Conservation (phyloP, 2,888 invertebrate genomes). For the Acleris sparsana region DNA sequence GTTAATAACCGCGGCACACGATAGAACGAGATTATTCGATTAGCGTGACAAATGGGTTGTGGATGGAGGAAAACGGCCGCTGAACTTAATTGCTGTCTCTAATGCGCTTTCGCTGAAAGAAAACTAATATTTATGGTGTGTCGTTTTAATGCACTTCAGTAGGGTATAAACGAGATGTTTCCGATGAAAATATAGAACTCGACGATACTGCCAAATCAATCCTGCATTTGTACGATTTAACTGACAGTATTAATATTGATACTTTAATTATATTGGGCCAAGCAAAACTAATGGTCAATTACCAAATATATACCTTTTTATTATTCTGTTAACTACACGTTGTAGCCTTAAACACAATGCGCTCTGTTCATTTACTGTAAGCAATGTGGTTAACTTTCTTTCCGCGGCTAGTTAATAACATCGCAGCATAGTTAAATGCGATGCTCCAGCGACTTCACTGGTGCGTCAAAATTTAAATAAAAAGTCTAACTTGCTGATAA, state of each 20-base stretch:
- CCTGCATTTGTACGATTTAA: too few relatives aligned
- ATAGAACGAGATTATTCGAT: slow-evolving; percentile 42
- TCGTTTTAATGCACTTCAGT: slow-evolving; percentile 10
- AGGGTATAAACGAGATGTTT: background rate
- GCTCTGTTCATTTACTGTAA: slow-evolving; percentile 23
- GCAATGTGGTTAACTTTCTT: slow-evolving; percentile 34
- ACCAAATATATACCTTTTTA: background rate
- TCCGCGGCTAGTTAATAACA: slow-evolving; percentile 35
- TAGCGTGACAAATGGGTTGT: slow-evolving; percentile 42
- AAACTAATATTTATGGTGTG: background rate
- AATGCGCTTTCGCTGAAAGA: background rate
- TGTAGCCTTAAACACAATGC: slow-evolving; percentile 4
- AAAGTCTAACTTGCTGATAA: slow-evolving; percentile 23
- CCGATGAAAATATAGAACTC: too few relatives aligned
- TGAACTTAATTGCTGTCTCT: slow-evolving; percentile 2
- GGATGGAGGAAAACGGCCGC: slow-evolving; percentile 37
- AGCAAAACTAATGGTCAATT: background rate
- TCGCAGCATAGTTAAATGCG: slow-evolving; percentile 34
- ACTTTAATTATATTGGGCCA: slow-evolving; percentile 4
- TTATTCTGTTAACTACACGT: slow-evolving; percentile 3
- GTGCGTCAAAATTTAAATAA: slow-evolving; percentile 32
- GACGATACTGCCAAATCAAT: too few relatives aligned
- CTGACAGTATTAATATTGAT: background rate
- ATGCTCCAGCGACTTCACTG: slow-evolving; percentile 26
- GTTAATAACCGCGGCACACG: slow-evolving; percentile 56